phyloP scores from a whole-genome alignment of 2,113 vertebrate species.

The Bubo blakistoni region DNA sequence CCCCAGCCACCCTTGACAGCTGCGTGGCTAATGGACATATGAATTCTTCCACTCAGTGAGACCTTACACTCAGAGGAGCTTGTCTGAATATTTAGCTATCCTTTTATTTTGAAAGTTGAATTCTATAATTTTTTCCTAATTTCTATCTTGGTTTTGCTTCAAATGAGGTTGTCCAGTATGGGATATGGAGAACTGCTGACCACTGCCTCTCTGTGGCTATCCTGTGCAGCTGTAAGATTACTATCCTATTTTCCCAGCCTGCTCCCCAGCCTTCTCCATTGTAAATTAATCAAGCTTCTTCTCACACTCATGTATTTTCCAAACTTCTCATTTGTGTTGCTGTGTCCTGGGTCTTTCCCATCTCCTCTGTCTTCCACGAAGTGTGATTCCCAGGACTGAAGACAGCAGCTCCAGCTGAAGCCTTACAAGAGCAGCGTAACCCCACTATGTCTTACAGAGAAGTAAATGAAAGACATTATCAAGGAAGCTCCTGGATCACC shows the following conservation, averaged over 20 bases:
- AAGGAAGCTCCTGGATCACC: background rate
- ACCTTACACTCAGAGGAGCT: background rate
- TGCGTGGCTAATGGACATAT: background rate
- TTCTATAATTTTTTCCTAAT: background rate
- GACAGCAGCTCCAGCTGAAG: background rate
- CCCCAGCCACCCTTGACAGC: background rate
- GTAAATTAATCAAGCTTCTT: background rate
- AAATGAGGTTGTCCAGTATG: background rate
- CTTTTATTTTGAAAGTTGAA: background rate
- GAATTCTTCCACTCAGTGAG: background rate
- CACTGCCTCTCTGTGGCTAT: background rate
- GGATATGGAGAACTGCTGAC: background rate
- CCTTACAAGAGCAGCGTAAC: background rate
- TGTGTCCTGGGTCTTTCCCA: background rate
- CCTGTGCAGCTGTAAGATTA: background rate
- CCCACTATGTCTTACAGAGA: background rate
- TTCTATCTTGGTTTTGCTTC: background rate
- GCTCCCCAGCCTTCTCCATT: background rate
- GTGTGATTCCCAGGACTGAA: background rate
- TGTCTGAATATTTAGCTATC: background rate
- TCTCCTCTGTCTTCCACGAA: background rate
- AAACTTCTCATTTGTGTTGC: background rate
- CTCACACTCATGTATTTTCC: background rate
- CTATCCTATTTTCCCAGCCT: background rate
- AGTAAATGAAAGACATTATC: background rate